Base-by-base conservation (phyloP, 2,888 invertebrate species). In the Idaea dimidiata region DNA sequence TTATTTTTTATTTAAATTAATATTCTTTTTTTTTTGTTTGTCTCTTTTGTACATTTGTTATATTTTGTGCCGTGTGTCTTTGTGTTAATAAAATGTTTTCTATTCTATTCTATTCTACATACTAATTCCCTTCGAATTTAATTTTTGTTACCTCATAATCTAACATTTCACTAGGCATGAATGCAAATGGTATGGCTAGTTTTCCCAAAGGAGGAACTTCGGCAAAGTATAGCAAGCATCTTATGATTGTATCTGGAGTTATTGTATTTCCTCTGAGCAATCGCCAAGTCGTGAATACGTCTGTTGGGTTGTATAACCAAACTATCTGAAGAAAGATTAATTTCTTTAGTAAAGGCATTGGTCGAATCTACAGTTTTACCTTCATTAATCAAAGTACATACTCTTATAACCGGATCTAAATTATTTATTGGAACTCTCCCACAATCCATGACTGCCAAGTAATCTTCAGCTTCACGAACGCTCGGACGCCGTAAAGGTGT, bases 391-490 rank as follows among this genome's bases (percentile, higher is more conserved):
- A 59, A 14, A 66, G 14, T 8, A 43, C 83, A 78, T 72, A 91
- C 93, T 76, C 92, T 80, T 70, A 91, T 88, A 32, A 91, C 91
- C 2, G 91, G 88, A 79, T 92, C 91, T 67, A 92, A 80, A 72
- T 92, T 92, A 70, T 92, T 92, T 16, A 92, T 91, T 43, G 91
- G 89, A 17, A 91, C 91, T 77, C 78, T 83, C 54, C 93, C 92
- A 74, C 92, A 91, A 63, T 91, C 84, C 66, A 91, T 66, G 18
- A 84, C 79, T 4, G 88, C 82, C 18, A 91, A 74, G 72, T 84
- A 88, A 0, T 85, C 80, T 0, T 73, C 65, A 6, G 68, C 59
- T 1, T 70, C 72, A 24, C 24, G 24, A 24, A 24, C 24, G 0
- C 81, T 62, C 16, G 77, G 77, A 16, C 89, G 82, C 33, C 88